Evolutionary conservation across 2,113 vertebrate species (phyloP).

Genomic region (Gavia stellata): DNA sequence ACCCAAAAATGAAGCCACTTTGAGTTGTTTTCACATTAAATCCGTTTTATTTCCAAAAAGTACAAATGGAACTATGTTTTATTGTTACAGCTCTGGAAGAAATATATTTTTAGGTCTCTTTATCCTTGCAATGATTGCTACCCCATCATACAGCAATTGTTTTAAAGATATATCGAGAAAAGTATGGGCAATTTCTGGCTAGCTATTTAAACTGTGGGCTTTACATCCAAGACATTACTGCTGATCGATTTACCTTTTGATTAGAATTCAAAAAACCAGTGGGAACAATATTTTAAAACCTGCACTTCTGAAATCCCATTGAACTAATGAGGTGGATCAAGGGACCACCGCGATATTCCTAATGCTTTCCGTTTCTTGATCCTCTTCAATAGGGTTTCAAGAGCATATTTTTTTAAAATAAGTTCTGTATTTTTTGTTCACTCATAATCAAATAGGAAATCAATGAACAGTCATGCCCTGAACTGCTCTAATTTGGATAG

Average conservation of each 20-base stretch:
- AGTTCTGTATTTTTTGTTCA: neutral
- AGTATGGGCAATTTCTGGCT: conserved; percentile 44
- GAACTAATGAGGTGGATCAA: conserved; percentile 40
- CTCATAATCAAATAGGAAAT: conserved; percentile 37
- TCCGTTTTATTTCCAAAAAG: conserved; percentile 53
- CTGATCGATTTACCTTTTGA: conserved; percentile 30
- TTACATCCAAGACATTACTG: neutral
- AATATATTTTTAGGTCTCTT: conserved; percentile 33
- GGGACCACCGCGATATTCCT: neutral
- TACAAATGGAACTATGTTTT: conserved; percentile 21
- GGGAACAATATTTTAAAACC: conserved; percentile 36
- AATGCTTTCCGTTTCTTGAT: neutral
- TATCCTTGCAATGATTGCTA: conserved; percentile 33
- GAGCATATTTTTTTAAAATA: neutral
- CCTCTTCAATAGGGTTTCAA: neutral
- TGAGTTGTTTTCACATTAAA: conserved; percentile 34
- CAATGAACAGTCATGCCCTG: neutral
- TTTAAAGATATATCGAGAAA: conserved; percentile 52
- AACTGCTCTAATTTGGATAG: conserved; percentile 2
- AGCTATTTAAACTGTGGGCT: conserved; percentile 23
- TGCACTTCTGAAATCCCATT: conserved; percentile 34
- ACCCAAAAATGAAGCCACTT: conserved; percentile 31
- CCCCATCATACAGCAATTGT: conserved; percentile 43
- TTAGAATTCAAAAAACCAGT: conserved; percentile 39
- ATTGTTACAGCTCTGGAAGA: conserved; percentile 52